Percentiles rank a stretch among this genome's conserved stretches.
Conservation (phyloP, 2,113 vertebrate genomes). For the Syrrhaptes paradoxus region DNA sequence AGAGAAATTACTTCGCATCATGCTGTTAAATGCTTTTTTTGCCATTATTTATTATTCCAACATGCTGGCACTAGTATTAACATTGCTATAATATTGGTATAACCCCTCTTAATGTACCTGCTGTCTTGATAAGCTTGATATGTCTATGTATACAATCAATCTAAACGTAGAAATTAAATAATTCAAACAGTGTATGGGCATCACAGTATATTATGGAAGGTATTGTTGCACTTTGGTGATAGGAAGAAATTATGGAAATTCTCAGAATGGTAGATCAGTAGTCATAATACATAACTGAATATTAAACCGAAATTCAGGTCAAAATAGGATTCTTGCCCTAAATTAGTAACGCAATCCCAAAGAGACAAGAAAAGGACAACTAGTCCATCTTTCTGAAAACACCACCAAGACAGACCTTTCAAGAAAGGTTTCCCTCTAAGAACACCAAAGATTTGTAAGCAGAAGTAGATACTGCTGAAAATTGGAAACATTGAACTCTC, state of each 20-base stretch:
- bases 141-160: neutral
- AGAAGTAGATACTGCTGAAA: neutral
- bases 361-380: neutral
- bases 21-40: neutral
- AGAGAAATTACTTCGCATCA: neutral
- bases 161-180: neutral
- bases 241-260: neutral
- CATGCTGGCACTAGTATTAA: neutral
- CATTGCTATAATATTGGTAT: neutral
- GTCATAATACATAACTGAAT: neutral
- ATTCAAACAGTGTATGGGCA: neutral
- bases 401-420: neutral
- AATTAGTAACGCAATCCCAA: neutral
- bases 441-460: accelerated
- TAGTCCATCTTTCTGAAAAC: neutral
- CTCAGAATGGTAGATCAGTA: neutral
- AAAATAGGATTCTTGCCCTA: neutral
- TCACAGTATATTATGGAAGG: neutral
- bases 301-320: neutral
- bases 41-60: neutral
- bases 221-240: neutral
- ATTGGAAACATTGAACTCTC: neutral
- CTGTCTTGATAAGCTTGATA: neutral
- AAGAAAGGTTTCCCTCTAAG: neutral
- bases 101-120: neutral